A percentile compares a stretch with the other conserved stretches of the same genome.
These are phyloP conservation scores for Meliscaeva auricollis DNA, from an alignment of 2,888 invertebrate genomes.

Conservation along the genomic window DNA sequence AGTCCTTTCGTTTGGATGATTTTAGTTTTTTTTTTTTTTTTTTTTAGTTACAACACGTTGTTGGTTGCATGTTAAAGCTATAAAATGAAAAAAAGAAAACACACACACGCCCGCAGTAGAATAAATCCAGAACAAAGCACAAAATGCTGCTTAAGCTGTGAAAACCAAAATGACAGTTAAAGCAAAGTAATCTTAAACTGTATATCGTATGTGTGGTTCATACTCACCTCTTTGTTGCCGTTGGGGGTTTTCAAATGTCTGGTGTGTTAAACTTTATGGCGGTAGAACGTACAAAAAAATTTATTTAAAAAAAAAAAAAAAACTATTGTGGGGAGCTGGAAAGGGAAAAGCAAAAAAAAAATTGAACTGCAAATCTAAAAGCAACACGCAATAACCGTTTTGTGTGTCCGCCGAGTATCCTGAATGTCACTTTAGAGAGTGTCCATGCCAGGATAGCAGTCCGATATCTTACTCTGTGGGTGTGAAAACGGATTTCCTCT, in stretches of 20 bases:
- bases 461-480: too few relatives aligned
- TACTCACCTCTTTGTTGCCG: neutral
- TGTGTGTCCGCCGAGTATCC: neutral
- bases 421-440: neutral
- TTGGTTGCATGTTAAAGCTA: conserved; percentile 57
- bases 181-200: conserved; percentile 54
- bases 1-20: conserved; percentile 33
- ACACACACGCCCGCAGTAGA: neutral
- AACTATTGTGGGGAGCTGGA: conserved; percentile 20
- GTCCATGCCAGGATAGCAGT: neutral
- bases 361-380: conserved; percentile 52
- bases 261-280: conserved; percentile 44
- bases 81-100: conserved; percentile 38
- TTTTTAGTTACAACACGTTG: conserved; percentile 2
- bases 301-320: conserved; percentile 10
- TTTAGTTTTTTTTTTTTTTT: too few relatives aligned
- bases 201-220: neutral
- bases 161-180: conserved; percentile 66
- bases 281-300: conserved; percentile 49
- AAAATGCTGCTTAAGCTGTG: conserved; percentile 25
- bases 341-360: conserved; percentile 42
- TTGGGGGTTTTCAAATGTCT: neutral
- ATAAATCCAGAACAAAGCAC: conserved; percentile 3
- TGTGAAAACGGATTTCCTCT: too few relatives aligned
- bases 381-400: conserved; percentile 49